Percentiles rank a stretch among this genome's conserved stretches.
These are phyloP conservation scores for Danionella cerebrum DNA, from an alignment of 2,113 vertebrate species.

Conservation along the genomic window DNA sequence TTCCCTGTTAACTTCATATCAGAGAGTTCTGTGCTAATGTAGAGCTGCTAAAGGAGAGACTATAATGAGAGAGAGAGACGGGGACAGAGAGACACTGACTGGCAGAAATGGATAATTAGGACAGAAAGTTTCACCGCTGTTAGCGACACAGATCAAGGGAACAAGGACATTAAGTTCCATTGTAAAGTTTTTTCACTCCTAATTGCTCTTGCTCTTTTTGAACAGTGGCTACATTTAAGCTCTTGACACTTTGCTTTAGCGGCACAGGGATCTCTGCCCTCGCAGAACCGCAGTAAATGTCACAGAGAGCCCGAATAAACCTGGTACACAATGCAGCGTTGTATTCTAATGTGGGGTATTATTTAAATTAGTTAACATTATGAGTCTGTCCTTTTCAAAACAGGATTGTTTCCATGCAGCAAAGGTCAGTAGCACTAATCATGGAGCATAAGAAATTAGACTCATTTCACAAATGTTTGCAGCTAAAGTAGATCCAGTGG, in stretches of 20 bases:
- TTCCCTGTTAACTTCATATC: conserved; percentile 57
- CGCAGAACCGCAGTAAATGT: conserved; percentile 48
- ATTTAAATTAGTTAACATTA: conserved; percentile 30
- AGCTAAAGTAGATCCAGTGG: too few species aligned
- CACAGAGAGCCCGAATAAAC: conserved; percentile 31
- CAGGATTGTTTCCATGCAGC: background rate
- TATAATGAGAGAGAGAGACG: conserved; percentile 63
- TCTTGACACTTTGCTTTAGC: conserved; percentile 49
- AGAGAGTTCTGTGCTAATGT: conserved; percentile 68
- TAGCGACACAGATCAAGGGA: conserved; percentile 60
- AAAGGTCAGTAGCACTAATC: background rate
- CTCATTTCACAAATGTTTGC: too few species aligned
- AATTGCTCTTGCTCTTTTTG: conserved; percentile 53
- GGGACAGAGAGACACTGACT: conserved; percentile 67
- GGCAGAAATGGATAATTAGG: conserved; percentile 75
- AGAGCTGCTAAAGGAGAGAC: conserved; percentile 57
- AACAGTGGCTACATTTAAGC: conserved; percentile 45
- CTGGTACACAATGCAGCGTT: conserved; percentile 12
- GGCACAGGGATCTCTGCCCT: conserved; percentile 50
- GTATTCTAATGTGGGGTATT: conserved; percentile 12
- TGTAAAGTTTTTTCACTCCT: conserved; percentile 49
- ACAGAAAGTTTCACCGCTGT: conserved; percentile 65
- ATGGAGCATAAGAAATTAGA: too few species aligned
- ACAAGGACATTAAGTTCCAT: conserved; percentile 68
- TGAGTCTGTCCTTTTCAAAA: conserved; percentile 26